Evolutionary conservation across 1,140 invertebrate genomes (phyloP).

Genomic region (Delia radicum): DNA sequence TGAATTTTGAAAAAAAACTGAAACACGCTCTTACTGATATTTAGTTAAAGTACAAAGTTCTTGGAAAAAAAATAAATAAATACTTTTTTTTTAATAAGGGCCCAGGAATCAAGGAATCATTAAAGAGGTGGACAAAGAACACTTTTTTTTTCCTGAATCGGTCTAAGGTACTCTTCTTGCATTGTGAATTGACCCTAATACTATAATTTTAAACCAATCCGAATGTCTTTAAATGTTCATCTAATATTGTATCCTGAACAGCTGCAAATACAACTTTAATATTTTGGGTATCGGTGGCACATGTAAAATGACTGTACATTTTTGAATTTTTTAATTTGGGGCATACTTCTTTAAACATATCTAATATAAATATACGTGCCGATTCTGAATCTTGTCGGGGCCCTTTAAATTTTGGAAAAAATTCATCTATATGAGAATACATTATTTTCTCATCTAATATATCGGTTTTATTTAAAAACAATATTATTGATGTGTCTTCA

Average conservation of each 20-base stretch:
- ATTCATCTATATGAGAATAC: conserved; percentile 92
- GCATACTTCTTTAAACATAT: background rate
- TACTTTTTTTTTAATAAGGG: too few relatives aligned
- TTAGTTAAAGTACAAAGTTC: too few relatives aligned
- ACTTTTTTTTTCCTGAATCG: too few relatives aligned
- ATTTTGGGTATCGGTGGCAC: conserved; percentile 17
- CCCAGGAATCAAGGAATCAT: too few relatives aligned
- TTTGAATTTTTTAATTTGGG: too few relatives aligned
- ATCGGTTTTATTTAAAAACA: conserved; percentile 95
- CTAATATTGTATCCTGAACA: conserved; percentile 12
- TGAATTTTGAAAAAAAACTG: too few relatives aligned
- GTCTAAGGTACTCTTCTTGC: too few relatives aligned
- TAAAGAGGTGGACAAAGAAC: too few relatives aligned
- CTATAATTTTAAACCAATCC: background rate
- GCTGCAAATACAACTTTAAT: conserved; percentile 15
- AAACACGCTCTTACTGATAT: too few relatives aligned
- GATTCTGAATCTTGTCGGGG: conserved; percentile 42
- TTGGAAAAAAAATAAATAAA: too few relatives aligned
- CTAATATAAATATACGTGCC: background rate
- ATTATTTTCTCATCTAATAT: conserved; percentile 92
- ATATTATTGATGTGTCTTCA: conserved; percentile 73
- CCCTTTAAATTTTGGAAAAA: conserved; percentile 95
- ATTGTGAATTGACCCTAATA: too few relatives aligned
- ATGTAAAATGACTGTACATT: conserved; percentile 10
- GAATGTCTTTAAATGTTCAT: background rate